phyloP scores from a whole-genome alignment of 1,140 invertebrate species.

The Phenacoccus solenopsis region DNA sequence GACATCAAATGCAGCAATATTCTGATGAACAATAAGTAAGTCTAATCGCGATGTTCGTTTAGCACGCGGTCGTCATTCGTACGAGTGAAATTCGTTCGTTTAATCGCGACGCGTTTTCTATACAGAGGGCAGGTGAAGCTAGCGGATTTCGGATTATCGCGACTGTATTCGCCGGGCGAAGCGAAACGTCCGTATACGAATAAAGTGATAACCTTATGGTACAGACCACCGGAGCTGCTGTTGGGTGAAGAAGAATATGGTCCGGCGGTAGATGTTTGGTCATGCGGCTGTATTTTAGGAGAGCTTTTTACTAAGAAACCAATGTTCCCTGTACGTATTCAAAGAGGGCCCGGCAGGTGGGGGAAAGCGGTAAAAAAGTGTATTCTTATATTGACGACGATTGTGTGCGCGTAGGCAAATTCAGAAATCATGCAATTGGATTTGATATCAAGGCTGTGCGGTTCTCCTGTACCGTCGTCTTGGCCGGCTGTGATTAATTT shows the following conservation, averaged over 20 bases:
- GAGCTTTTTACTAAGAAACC: constrained; percentile 91
- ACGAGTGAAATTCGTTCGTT: no score
- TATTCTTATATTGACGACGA: no score
- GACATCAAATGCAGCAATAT: constrained; percentile 99
- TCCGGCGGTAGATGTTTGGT: constrained; percentile 98
- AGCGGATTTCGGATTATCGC: constrained; percentile 94
- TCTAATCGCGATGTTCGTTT: constrained; percentile 26
- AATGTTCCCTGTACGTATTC: constrained; percentile 66
- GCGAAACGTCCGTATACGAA: constrained; percentile 91
- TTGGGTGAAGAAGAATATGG: constrained; percentile 97
- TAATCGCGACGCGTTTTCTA: not conserved
- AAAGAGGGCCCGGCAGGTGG: no score
- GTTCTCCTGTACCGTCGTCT: constrained; percentile 85
- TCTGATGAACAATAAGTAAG: constrained; percentile 95
- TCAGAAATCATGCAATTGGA: constrained; percentile 89
- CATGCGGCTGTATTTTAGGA: constrained; percentile 90
- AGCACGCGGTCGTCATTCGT: not conserved
- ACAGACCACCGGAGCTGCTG: constrained; percentile 91
- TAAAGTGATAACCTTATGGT: constrained; percentile 99
- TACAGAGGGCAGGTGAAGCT: constrained; percentile 92
- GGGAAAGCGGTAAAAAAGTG: no score
- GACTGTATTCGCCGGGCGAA: constrained; percentile 92
- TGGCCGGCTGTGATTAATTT: constrained; percentile 96
- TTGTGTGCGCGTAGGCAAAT: constrained; percentile 55
- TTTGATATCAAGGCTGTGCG: constrained; percentile 87